These are phyloP conservation scores for Pseudocheirus occidentalis DNA, from an alignment of 2,797 vertebrate genomes.

Conservation along the genomic window DNA sequence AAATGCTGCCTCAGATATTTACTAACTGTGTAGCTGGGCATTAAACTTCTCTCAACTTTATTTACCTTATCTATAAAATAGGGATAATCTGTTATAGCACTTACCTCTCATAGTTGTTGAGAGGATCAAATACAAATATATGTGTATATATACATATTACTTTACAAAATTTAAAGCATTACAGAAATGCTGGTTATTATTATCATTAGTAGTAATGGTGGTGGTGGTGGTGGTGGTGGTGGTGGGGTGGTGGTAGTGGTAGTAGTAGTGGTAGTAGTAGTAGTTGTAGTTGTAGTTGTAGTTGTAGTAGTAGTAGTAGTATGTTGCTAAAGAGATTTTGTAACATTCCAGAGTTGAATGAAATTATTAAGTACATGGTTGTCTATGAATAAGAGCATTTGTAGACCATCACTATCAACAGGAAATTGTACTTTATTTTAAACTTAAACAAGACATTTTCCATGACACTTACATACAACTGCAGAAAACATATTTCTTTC, in stretches of 20 bases:
- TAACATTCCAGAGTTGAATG: not conserved
- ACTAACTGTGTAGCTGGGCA: not conserved
- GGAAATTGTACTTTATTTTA: not conserved
- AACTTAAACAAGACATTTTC: not conserved
- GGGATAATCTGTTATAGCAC: not conserved
- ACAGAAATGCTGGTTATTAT: not conserved
- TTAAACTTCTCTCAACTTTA: not conserved
- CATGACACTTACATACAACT: not conserved
- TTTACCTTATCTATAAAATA: not conserved
- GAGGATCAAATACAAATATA: not conserved
- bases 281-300: not conserved
- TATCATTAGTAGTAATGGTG: too few species aligned
- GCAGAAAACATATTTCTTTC: not conserved
- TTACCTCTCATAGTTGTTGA: not conserved
- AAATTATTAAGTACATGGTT: not conserved
- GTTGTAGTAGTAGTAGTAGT: not conserved
- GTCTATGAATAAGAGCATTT: not conserved
- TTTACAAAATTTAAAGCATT: not conserved
- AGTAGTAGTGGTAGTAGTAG: not conserved
- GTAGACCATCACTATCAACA: not conserved
- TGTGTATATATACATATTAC: not conserved
- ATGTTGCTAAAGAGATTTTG: not conserved
- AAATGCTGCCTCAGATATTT: not conserved
- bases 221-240: too few species aligned
- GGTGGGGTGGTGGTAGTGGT: too few species aligned